Percentiles rank a stretch among this genome's conserved stretches.
phyloP scores from a whole-genome alignment of 2,888 invertebrate species.

The Thalpophila matura region DNA sequence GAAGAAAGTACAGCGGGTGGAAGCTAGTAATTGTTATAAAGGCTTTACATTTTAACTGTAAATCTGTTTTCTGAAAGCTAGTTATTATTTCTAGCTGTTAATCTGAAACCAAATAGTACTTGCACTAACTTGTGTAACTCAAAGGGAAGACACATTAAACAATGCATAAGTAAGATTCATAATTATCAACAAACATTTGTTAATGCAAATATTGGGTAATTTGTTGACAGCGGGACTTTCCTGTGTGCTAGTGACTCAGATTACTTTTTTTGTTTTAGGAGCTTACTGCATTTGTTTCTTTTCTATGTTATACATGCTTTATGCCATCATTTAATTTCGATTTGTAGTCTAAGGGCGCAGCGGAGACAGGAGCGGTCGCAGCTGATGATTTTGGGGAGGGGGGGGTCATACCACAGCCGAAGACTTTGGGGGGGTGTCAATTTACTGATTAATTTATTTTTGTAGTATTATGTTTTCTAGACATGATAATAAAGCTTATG shows the following conservation, averaged over 20 bases:
- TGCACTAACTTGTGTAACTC: not conserved
- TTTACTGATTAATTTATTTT: too few relatives aligned
- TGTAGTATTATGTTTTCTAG: not conserved
- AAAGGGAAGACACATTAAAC: not conserved
- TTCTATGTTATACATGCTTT: not conserved
- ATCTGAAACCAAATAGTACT: not conserved
- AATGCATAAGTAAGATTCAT: conserved; percentile 9
- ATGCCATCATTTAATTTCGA: not conserved
- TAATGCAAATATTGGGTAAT: conserved; percentile 20
- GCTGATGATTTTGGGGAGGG: too few relatives aligned
- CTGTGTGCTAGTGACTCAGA: conserved; percentile 25
- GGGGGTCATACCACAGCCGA: too few relatives aligned
- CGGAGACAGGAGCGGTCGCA: too few relatives aligned
- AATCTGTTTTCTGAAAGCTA: not conserved
- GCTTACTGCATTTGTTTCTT: not conserved
- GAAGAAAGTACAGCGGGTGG: too few relatives aligned
- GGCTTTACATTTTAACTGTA: not conserved
- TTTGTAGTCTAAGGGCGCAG: too few relatives aligned
- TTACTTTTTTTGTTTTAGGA: conserved; percentile 17
- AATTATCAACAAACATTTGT: conserved; percentile 8
- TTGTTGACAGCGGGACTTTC: conserved; percentile 17
- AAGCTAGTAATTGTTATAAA: not conserved
- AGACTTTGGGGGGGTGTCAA: too few relatives aligned
- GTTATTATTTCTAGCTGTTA: not conserved
- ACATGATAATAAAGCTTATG: not conserved